Percentiles rank a stretch among this genome's conserved stretches.
Conservation (phyloP, 1,140 invertebrate species). For the Melanaphis sacchari region DNA sequence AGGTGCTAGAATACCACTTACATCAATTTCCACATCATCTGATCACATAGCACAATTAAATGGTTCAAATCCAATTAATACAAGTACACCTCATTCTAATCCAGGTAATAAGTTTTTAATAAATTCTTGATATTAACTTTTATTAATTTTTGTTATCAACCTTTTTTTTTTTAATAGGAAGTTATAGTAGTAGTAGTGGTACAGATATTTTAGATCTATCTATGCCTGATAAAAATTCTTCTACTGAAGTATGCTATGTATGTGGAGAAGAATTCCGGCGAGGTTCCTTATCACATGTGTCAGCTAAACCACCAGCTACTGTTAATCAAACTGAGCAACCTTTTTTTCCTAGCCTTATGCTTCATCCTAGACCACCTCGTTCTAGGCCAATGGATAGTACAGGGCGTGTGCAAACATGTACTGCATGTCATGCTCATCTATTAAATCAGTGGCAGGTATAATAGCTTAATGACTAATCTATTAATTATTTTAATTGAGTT, state of each 20-base stretch:
- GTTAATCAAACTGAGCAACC: constrained; percentile 66
- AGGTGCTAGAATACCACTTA: constrained; percentile 44
- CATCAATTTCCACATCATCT: constrained; percentile 40
- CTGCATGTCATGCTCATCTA: constrained; percentile 80
- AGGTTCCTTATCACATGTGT: constrained; percentile 75
- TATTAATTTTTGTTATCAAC: not conserved
- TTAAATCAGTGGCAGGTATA: constrained; percentile 79
- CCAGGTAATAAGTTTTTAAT: constrained; percentile 41
- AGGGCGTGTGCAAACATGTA: constrained; percentile 78
- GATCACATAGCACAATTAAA: constrained; percentile 50
- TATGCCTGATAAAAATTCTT: constrained; percentile 89
- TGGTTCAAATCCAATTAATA: constrained; percentile 54
- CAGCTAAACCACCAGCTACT: constrained; percentile 67
- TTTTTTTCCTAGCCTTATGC: constrained; percentile 84
- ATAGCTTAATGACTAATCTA: not conserved
- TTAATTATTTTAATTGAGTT: not conserved
- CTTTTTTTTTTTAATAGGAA: constrained; percentile 51
- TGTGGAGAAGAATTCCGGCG: constrained; percentile 86
- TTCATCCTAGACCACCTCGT: constrained; percentile 81
- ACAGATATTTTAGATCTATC: constrained; percentile 84
- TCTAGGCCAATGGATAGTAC: constrained; percentile 84
- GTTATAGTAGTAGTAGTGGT: constrained; percentile 58
- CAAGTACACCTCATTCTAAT: constrained; percentile 57
- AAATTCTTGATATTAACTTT: constrained; percentile 35
- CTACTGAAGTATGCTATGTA: constrained; percentile 86